These are phyloP conservation scores for Meriones psammophilus DNA, from an alignment of 2,797 vertebrate genomes.

Conservation along the genomic window DNA sequence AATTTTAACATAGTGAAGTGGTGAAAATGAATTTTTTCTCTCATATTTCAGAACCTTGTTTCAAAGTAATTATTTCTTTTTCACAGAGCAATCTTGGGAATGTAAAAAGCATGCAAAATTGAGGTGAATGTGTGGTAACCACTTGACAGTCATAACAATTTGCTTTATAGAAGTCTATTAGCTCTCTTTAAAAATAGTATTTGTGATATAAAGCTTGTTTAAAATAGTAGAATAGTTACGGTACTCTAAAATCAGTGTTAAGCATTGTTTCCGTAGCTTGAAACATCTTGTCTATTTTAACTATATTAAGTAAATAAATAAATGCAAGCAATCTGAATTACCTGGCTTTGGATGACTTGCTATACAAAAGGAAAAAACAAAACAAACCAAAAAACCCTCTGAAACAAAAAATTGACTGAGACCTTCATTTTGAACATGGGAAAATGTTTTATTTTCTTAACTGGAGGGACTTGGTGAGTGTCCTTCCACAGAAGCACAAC, in stretches of 20 bases:
- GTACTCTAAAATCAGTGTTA: neutral
- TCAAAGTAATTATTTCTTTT: neutral
- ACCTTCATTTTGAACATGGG: neutral
- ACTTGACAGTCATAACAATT: neutral
- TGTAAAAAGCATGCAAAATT: neutral
- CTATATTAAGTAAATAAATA: neutral
- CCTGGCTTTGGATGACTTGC: neutral
- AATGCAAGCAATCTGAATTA: neutral
- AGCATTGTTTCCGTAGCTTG: neutral
- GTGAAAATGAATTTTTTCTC: neutral
- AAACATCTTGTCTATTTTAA: neutral
- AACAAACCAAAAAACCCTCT: neutral
- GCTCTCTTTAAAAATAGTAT: neutral
- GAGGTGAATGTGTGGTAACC: neutral
- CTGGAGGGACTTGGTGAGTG: neutral
- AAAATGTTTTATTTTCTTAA: neutral
- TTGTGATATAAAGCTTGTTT: neutral
- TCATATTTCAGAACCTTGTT: slow-evolving; percentile 15
- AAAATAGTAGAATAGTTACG: neutral
- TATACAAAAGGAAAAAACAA: neutral
- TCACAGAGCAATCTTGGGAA: neutral
- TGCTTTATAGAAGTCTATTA: neutral
- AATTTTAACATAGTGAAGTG: slow-evolving; percentile 12
- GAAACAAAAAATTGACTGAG: neutral
- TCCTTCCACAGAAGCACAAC: neutral